Conservation (phyloP, 2,888 invertebrate species). For the Acholoe squamosa region DNA sequence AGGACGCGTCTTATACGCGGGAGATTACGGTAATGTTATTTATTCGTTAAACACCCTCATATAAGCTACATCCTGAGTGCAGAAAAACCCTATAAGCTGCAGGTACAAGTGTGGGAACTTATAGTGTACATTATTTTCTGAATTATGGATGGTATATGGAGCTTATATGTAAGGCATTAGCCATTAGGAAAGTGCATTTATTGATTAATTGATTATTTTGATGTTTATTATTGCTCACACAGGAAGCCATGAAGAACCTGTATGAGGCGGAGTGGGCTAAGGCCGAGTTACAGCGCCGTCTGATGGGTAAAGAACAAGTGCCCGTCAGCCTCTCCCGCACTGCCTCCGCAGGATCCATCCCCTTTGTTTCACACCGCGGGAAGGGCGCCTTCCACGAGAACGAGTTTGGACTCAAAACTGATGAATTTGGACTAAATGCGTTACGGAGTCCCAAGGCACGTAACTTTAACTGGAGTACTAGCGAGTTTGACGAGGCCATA, state of each 20-base stretch:
- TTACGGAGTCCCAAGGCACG: neutral
- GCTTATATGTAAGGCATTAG: too few relatives aligned
- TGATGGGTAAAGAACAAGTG: neutral
- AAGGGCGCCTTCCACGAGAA: conserved; percentile 49
- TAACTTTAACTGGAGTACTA: conserved; percentile 6
- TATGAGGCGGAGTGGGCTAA: conserved; percentile 58
- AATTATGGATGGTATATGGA: too few relatives aligned
- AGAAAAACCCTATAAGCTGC: too few relatives aligned
- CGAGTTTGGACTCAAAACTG: conserved; percentile 28
- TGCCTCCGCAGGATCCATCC: conserved; percentile 5
- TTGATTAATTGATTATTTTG: too few relatives aligned
- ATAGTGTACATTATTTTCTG: too few relatives aligned
- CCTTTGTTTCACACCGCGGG: conserved; percentile 58
- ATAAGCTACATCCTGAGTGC: too few relatives aligned
- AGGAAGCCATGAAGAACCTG: conserved; percentile 61
- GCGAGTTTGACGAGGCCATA: conserved; percentile 32
- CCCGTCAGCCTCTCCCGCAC: neutral
- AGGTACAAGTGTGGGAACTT: too few relatives aligned
- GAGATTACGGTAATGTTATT: too few relatives aligned
- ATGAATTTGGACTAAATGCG: conserved; percentile 21
- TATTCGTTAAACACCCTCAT: too few relatives aligned
- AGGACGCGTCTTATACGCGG: too few relatives aligned
- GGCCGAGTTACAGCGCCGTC: neutral
- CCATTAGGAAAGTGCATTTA: too few relatives aligned
- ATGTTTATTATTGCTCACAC: too few relatives aligned